Base-by-base conservation (phyloP, 2,888 invertebrate genomes). In the Colostygia pectinataria region DNA sequence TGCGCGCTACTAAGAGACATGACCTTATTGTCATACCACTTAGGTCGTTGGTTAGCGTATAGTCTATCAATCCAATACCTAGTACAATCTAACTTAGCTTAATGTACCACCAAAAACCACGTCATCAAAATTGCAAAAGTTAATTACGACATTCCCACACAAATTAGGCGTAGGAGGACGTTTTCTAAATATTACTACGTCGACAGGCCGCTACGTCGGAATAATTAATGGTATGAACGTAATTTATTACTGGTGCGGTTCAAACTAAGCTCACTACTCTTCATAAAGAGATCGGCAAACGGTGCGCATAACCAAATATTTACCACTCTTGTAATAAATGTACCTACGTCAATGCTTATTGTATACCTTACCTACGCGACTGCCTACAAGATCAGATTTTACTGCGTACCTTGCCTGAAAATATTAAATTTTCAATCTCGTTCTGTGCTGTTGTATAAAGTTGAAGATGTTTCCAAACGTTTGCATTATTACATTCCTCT, bases 181-280 rank as follows among this genome's bases (percentile, higher is more conserved):
- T 72, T 75, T 74, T 71, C 71, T 71, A 72, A 77, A 76, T 77
- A 74, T 73, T 75, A 71, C 67, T n/a, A 74, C 66, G 67, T 70
- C 68, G 66, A 61, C 64, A 56, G 46, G 63, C 63, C 56, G 65
- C 61, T 49, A 53, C 63, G 20, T 6, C 20, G 55, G 62, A 65
- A 72, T 78, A 76, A 81, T 77, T 79, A 80, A 79, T 77, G 66
- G 74, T 70, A 65, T 33, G 25, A 33, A 36, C 48, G 64, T 74
- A 66, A 77, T 79, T 75, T 75, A 73, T 57, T 68, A 68, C 48
- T 33, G 8, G 32, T 39, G 34, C 31, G 44, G 50, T 54, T 56
- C 36, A 44, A 50, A 38, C 33, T 18, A 52, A 54, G 43, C 45
- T 53, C 53, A 40, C 53, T 25, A 52, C 49, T 36, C 39, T 47